Evolutionary conservation across 2,888 invertebrate genomes (phyloP).

Genomic region (Cactoblastis cactorum): DNA sequence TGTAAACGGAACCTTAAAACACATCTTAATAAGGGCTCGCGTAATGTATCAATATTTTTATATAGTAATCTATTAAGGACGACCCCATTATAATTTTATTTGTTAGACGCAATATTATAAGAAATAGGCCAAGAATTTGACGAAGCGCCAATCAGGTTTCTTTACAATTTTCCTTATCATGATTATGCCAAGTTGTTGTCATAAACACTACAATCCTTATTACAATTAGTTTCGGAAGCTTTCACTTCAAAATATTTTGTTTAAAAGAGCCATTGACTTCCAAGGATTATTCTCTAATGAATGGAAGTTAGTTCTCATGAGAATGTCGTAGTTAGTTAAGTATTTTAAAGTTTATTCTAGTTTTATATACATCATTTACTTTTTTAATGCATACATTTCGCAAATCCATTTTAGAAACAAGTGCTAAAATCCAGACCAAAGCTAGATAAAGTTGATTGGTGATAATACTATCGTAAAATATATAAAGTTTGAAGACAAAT

Average conservation of each 20-base stretch:
- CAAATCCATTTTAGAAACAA: neutral
- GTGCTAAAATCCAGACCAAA: neutral
- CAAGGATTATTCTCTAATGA: constrained; percentile 17
- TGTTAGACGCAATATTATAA: no score
- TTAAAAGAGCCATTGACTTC: constrained; percentile 31
- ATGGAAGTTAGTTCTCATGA: constrained; percentile 12
- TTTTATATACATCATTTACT: constrained; percentile 13
- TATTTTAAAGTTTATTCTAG: constrained; percentile 4
- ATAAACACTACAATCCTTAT: constrained; percentile 18
- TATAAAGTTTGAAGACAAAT: no score
- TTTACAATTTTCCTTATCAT: constrained; percentile 9
- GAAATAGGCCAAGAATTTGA: neutral
- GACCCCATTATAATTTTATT: no score
- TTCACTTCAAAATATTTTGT: constrained; percentile 32
- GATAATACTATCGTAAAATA: no score
- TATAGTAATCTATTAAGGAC: no score
- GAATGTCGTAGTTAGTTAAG: neutral
- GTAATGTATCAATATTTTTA: no score
- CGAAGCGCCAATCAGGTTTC: neutral
- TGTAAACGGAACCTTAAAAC: no score
- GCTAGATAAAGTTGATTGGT: no score
- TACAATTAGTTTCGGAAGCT: constrained; percentile 23
- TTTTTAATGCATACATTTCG: no score
- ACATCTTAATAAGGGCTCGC: no score
- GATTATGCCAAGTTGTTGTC: constrained; percentile 14